phyloP scores from a whole-genome alignment of 2,888 invertebrate species.

The Isoperla grammatica region DNA sequence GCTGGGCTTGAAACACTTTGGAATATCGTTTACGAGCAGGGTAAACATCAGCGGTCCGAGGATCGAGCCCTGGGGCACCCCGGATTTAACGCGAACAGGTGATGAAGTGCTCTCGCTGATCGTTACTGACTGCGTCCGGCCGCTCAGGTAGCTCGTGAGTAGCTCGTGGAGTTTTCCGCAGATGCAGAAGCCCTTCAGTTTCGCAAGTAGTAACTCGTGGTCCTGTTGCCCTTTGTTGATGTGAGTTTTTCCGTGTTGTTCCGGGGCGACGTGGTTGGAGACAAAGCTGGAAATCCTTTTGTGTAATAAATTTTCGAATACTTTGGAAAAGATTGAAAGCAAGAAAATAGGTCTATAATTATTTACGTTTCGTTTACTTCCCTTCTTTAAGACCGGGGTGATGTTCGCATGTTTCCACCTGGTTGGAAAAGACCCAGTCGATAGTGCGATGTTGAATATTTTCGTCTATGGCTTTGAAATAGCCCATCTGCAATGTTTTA shows the following conservation, averaged over 20 bases:
- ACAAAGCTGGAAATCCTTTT: neutral
- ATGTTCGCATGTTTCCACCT: conserved; percentile 1
- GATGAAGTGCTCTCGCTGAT: no score
- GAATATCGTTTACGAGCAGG: no score
- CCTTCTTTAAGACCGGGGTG: conserved; percentile 3
- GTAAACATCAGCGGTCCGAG: neutral
- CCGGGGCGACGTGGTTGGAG: neutral
- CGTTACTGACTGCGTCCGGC: no score
- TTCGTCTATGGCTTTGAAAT: neutral
- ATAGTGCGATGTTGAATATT: neutral
- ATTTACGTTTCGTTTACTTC: neutral
- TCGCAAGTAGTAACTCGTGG: no score
- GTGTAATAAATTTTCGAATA: neutral
- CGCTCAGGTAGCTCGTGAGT: no score
- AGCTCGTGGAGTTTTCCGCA: no score
- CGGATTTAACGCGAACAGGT: neutral
- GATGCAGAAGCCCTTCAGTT: no score
- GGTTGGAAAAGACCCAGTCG: neutral
- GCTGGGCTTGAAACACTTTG: no score
- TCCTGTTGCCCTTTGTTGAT: no score
- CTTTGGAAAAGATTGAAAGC: conserved; percentile 1
- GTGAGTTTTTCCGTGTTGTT: conserved; percentile 1
- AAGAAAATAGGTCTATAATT: conserved; percentile 1
- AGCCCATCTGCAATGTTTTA: neutral
- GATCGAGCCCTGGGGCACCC: conserved; percentile 1